Conservation (phyloP, 2,113 vertebrate species). For the Carollia perspicillata region DNA sequence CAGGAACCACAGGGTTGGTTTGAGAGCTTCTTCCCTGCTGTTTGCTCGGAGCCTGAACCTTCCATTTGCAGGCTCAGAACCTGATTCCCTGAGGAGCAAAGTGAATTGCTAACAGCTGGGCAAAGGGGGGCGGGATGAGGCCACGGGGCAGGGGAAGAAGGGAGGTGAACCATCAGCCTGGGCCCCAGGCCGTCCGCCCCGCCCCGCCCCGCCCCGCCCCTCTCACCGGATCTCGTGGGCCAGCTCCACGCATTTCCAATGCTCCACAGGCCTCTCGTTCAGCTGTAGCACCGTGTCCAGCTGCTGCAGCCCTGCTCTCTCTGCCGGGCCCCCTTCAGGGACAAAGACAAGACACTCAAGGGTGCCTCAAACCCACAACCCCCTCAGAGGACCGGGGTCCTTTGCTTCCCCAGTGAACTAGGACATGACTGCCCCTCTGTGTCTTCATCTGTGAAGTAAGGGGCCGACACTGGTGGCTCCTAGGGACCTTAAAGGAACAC, state of each 20-base stretch:
- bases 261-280: constrained; percentile 93
- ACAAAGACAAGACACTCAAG: constrained; percentile 29
- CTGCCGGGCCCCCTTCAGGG: constrained; percentile 90
- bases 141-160: neutral
- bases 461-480: neutral
- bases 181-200: neutral
- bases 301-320: constrained; percentile 92
- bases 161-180: neutral
- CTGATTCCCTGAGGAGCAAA: neutral
- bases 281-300: constrained; percentile 93
- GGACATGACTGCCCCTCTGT: neutral
- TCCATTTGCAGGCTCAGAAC: constrained; percentile 46
- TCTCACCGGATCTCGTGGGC: constrained; percentile 93
- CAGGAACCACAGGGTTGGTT: neutral
- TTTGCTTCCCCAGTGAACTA: neutral
- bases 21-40: neutral
- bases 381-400: neutral
- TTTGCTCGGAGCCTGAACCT: constrained; percentile 31
- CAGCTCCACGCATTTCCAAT: constrained; percentile 96
- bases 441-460: neutral
- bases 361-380: neutral
- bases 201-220: neutral
- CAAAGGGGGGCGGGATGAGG: neutral
- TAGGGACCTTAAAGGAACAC: neutral
- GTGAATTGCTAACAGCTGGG: constrained; percentile 24